phyloP scores from a whole-genome alignment of 2,113 vertebrate genomes.

The Hydrochoerus hydrochaeris region DNA sequence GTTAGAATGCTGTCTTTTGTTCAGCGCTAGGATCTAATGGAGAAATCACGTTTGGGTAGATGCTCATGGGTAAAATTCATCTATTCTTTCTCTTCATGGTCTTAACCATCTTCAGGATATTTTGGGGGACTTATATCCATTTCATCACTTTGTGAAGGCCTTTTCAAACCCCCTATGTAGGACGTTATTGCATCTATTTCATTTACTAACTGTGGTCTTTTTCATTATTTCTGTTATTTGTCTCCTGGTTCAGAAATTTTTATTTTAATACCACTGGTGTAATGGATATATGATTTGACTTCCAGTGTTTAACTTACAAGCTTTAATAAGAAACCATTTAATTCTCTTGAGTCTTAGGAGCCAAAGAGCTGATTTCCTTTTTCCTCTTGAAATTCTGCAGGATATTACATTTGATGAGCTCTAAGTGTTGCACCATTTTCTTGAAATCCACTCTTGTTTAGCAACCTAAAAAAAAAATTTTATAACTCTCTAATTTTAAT shows the following conservation, averaged over 20 bases:
- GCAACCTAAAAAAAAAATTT: constrained; percentile 17
- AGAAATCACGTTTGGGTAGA: not conserved
- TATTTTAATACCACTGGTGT: not conserved
- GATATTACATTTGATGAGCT: not conserved
- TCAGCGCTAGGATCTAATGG: not conserved
- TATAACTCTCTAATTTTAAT: not conserved
- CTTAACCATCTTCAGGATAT: not conserved
- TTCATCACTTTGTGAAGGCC: not conserved
- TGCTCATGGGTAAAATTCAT: not conserved
- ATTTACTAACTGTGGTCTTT: not conserved
- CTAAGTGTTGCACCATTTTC: not conserved
- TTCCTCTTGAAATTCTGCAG: constrained; percentile 27
- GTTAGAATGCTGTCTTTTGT: not conserved
- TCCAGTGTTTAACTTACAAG: not conserved
- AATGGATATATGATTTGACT: constrained; percentile 31
- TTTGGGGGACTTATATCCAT: not conserved
- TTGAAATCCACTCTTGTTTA: not conserved
- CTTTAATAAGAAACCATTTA: constrained; percentile 7
- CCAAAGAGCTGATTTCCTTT: constrained; percentile 40
- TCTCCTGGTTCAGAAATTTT: constrained; percentile 7
- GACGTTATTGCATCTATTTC: not conserved
- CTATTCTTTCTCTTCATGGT: not conserved
- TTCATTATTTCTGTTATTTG: not conserved
- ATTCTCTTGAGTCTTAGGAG: not conserved
- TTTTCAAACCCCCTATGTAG: not conserved